Base-by-base conservation (phyloP, 1,140 invertebrate species). In the Limonius californicus region DNA sequence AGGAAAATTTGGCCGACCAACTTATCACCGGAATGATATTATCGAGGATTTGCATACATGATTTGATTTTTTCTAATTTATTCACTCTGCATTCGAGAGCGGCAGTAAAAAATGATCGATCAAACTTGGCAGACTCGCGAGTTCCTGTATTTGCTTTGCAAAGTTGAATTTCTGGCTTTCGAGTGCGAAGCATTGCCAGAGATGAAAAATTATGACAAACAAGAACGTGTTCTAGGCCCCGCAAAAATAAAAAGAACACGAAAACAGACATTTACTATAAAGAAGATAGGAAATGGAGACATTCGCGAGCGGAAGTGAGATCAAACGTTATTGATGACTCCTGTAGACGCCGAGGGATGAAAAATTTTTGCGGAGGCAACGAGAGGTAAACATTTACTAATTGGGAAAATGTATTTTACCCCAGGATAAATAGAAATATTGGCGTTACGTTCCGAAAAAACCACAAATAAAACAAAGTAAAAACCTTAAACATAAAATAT, bases 51-150 rank as follows among this genome's bases (percentile, higher is more conserved):
- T 50, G 57, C 57, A 59, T 59, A 59, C 47, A 59, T 59, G 57
- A 59, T 59, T 59, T 59, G 57, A 59, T 59, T 59, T 59, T 59
- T 53, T 59, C 20, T 47, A 59, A 59, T 59, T 59, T 59, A 59
- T 59, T 58, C 57, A 32, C 8, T 23, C 30, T 50, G 57, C 16
- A 50, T 50, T 53, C 43, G 30, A 35, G 14, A 20, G 23, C 7
- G 56, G 39, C 20, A 20, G 35, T 4, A 47, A 20, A 16, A 35
- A 53, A 50, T 47, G 57, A 59, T 59, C 19, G 43, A 59, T 47
- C 12, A 16, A 50, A 58, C 8, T 11, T 59, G 19, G 19, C 9
- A 16, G 27, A 50, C 18, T 3, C 16, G 20, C 19, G 35, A 21
- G 20, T 16, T 30, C 18, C 30, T 23, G 20, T 47, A 43, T 39